These are phyloP conservation scores for Drosophila ananassae DNA, from an alignment of 1,140 invertebrate genomes.

Conservation along the genomic window DNA sequence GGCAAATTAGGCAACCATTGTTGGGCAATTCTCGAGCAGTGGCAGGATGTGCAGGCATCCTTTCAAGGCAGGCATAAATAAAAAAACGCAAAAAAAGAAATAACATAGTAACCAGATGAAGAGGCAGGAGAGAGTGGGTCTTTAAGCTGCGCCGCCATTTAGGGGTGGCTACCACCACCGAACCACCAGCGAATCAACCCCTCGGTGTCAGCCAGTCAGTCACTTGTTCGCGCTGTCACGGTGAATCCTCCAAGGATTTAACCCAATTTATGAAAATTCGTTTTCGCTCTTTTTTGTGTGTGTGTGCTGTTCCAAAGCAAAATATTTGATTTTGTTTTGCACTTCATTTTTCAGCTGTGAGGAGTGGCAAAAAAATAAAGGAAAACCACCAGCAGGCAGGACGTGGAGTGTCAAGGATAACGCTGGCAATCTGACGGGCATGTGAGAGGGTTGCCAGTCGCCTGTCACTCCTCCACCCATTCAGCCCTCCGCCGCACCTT, in stretches of 20 bases:
- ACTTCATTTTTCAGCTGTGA: constrained; percentile 74
- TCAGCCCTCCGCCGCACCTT: background rate
- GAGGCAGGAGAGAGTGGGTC: constrained; percentile 15
- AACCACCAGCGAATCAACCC: constrained; percentile 36
- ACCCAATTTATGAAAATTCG: constrained; percentile 80
- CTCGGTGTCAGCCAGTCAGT: constrained; percentile 58
- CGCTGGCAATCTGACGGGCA: constrained; percentile 57
- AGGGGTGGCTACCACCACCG: constrained; percentile 63
- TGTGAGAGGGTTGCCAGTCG: constrained; percentile 44
- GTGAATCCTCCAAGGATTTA: constrained; percentile 80
- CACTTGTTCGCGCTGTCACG: constrained; percentile 81
- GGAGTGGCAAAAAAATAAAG: constrained; percentile 12
- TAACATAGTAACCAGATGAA: constrained; percentile 22
- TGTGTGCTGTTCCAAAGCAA: constrained; percentile 49
- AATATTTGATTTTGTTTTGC: constrained; percentile 81
- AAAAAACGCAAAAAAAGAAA: constrained; percentile 22
- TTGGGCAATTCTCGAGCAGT: constrained; percentile 59
- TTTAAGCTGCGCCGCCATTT: constrained; percentile 58
- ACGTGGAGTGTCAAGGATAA: constrained; percentile 73
- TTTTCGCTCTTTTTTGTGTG: constrained; percentile 38
- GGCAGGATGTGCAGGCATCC: constrained; percentile 25
- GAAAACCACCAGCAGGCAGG: constrained; percentile 48
- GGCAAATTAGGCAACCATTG: constrained; percentile 73
- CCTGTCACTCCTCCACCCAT: constrained; percentile 9
- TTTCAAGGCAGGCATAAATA: constrained; percentile 7